Evolutionary conservation across 1,140 invertebrate species (phyloP).

Genomic region (Hermetia illucens): DNA sequence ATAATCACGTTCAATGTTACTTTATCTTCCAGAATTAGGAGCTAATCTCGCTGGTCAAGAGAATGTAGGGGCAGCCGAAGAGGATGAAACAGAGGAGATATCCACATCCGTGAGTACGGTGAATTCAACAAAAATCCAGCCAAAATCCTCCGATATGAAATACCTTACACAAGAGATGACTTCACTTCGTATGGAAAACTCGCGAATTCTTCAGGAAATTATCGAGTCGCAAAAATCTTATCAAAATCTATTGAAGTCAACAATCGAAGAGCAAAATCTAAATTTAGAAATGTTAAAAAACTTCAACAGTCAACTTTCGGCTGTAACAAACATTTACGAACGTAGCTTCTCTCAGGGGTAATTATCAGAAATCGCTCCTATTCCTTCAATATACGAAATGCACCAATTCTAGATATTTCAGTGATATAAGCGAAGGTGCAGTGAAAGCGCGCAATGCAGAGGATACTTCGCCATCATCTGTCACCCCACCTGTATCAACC

Average conservation of each 20-base stretch:
- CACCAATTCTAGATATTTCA: conserved; percentile 3
- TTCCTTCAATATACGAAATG: neutral
- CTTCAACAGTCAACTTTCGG: conserved; percentile 30
- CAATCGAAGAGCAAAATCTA: conserved; percentile 53
- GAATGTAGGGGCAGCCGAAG: conserved; percentile 18
- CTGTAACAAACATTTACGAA: conserved; percentile 10
- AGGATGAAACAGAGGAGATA: conserved; percentile 36
- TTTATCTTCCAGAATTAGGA: conserved; percentile 48
- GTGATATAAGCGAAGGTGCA: neutral
- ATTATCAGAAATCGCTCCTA: conserved; percentile 2
- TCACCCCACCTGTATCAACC: neutral
- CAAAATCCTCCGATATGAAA: conserved; percentile 32
- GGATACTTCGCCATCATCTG: neutral
- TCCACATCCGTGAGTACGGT: conserved; percentile 53
- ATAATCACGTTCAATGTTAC: conserved; percentile 5
- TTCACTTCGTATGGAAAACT: conserved; percentile 12
- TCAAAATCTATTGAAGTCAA: conserved; percentile 50
- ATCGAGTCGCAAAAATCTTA: conserved; percentile 57
- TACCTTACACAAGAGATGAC: conserved; percentile 23
- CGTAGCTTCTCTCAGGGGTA: conserved; percentile 21
- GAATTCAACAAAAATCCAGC: conserved; percentile 45
- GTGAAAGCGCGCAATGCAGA: neutral
- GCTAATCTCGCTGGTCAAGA: conserved; percentile 64
- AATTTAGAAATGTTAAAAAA: conserved; percentile 36
- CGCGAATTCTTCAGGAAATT: conserved; percentile 36